Percentiles rank a stretch among this genome's conserved stretches.
Evolutionary conservation across 2,797 vertebrate genomes (phyloP).

Genomic region (Sebastes melanostomus): DNA sequence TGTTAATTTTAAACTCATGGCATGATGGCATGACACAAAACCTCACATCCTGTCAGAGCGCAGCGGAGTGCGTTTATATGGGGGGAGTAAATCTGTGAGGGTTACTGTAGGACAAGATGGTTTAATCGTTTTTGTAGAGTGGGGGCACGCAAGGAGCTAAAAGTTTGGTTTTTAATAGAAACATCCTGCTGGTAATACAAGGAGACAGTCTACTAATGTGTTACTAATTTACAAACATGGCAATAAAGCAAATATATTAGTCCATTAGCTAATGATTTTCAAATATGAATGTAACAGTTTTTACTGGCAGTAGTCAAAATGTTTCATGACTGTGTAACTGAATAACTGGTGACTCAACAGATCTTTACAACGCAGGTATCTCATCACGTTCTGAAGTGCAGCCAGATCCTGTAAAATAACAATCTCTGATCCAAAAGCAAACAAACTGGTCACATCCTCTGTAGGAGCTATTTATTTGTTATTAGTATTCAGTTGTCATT

Average conservation of each 20-base stretch:
- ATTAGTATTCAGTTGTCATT: too few species aligned
- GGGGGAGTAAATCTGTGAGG: neutral
- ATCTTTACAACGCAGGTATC: neutral
- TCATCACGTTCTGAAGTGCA: neutral
- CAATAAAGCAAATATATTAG: neutral
- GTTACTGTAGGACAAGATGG: neutral
- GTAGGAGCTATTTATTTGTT: too few species aligned
- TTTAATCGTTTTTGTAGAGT: neutral
- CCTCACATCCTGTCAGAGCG: conserved; percentile 37
- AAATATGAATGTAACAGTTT: neutral
- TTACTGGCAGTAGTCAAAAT: neutral
- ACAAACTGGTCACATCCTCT: neutral
- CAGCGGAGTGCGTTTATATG: conserved; percentile 5
- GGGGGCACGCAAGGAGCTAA: neutral
- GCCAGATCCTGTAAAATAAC: neutral
- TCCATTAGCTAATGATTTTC: neutral
- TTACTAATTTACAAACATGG: neutral
- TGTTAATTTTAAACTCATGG: conserved; percentile 23
- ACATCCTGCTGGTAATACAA: neutral
- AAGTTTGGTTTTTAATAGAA: neutral
- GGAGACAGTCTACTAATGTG: neutral
- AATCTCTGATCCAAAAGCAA: neutral
- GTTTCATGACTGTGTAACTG: neutral
- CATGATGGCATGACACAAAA: conserved; percentile 27
- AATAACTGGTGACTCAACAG: neutral